These are phyloP conservation scores for Empis livida DNA, from an alignment of 2,888 invertebrate species.

Conservation along the genomic window DNA sequence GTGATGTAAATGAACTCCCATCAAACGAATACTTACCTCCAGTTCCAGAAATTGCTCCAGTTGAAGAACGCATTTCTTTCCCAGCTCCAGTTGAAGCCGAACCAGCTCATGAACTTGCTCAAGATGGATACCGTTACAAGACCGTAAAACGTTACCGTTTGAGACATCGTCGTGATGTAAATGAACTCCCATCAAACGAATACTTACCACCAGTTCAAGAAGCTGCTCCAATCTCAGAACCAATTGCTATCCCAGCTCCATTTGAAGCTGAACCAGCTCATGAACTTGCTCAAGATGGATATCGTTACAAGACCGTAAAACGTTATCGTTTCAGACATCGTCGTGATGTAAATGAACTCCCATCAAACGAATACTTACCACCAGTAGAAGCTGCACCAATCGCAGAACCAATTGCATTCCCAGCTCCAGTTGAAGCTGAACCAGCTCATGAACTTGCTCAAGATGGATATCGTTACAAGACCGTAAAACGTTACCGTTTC, in stretches of 20 bases:
- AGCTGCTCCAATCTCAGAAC: constrained; percentile 6
- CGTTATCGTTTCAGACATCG: not conserved
- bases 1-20: constrained; percentile 23
- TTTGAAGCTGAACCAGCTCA: constrained; percentile 17
- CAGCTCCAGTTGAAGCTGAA: constrained; percentile 13
- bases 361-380: constrained; percentile 12
- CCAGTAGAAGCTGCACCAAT: constrained; percentile 1
- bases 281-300: constrained; percentile 17
- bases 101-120: constrained; percentile 16
- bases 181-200: not conserved
- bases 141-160: constrained; percentile 20
- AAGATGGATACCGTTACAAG: constrained; percentile 23
- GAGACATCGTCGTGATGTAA: constrained; percentile 22
- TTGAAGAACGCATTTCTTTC: constrained; percentile 9
- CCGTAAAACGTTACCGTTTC: constrained; percentile 13
- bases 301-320: constrained; percentile 16
- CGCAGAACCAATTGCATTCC: not conserved
- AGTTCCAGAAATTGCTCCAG: constrained; percentile 3
- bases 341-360: constrained; percentile 5
- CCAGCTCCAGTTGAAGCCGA: constrained; percentile 14
- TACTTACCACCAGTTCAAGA: not conserved
- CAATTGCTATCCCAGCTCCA: constrained; percentile 19
- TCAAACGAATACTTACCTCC: constrained; percentile 20
- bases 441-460: constrained; percentile 12
- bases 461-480: constrained; percentile 18